Base-by-base conservation (phyloP, 1,140 invertebrate species). In the Zaprionus nigranus region DNA sequence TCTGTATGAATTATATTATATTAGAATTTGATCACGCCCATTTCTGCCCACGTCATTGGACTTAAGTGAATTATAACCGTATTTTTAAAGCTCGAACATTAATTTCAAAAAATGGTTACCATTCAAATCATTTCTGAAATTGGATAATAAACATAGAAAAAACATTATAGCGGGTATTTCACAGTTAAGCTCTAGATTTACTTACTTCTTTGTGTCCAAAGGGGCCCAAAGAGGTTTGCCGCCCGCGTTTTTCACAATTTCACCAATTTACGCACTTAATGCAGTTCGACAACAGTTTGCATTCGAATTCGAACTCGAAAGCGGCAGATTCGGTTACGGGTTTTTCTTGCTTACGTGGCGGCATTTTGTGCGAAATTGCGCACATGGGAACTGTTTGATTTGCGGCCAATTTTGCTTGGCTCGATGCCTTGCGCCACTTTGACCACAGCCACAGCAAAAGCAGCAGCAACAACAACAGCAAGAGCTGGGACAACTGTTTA, bases 371-470 rank as follows among this genome's bases (percentile, higher is more conserved):
- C 67, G 56, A 79, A 88, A 88, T 90, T 88, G 81, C 68, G 84
- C 84, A 85, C 84, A 88, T 88, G 84, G 84, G 84, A 88, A 88
- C 84, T 90, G 84, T 90, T 90, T 88, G 84, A 88, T 90, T 88
- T 90, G 85, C 78, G 78, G 85, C 67, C 82, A 84, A 82, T 90
- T 81, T 76, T 65, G 69, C 66, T 81, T 58, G 75, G 71, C 69
- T 75, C 84, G 72, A 75, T 85, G 82, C 82, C 75, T 85, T 71
- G 65, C 75, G 63, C 75, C 69, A 74, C 63, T 73, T 78, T 73
- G 56, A 43, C 46, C 61, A 71, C 71, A 60, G 43, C 56, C 53
- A 51, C 15, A 28, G 7, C 59, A 49, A 7, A 2, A 30, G 28
- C 61, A 59, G 2, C 43, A 28, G 34, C 28, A 64, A 24, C 49